phyloP scores from a whole-genome alignment of 1,140 invertebrate species.

The Drosophila lacteicornis region DNA sequence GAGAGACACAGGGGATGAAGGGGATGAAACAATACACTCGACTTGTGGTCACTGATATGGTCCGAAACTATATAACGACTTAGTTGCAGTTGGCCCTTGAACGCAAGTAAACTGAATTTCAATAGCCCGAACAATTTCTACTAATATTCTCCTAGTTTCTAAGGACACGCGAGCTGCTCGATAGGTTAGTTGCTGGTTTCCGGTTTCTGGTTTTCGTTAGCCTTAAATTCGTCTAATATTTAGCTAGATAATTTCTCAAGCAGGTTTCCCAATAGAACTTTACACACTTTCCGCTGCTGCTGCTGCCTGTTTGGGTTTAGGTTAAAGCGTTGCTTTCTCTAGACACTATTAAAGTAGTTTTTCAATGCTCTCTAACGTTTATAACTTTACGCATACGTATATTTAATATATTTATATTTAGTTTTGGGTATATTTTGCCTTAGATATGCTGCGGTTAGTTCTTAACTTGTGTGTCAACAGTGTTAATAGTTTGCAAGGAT shows the following conservation, averaged over 20 bases:
- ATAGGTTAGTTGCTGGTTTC: slow-evolving; percentile 3
- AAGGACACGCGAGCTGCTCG: slow-evolving; percentile 15
- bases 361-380: slow-evolving; percentile 63
- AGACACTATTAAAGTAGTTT: slow-evolving; percentile 66
- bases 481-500: slow-evolving; percentile 71
- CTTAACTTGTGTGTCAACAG: slow-evolving; percentile 68
- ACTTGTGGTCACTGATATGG: slow-evolving; percentile 55
- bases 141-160: slow-evolving; percentile 31
- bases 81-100: slow-evolving; percentile 37
- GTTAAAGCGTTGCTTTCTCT: slow-evolving; percentile 61
- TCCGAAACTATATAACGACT: slow-evolving; percentile 63
- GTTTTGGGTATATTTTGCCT: slow-evolving; percentile 40
- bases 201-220: slow-evolving; percentile 16
- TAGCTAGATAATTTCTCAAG: slow-evolving; percentile 68
- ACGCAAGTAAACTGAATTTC: slow-evolving; percentile 32
- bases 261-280: slow-evolving; percentile 48
- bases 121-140: slow-evolving; percentile 29
- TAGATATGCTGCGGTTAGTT: slow-evolving; percentile 63
- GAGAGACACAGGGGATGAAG: not conserved
- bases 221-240: slow-evolving; percentile 80
- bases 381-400: slow-evolving; percentile 43
- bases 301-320: slow-evolving; percentile 19
- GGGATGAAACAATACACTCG: slow-evolving; percentile 47
- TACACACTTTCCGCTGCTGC: slow-evolving; percentile 30
- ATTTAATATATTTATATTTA: slow-evolving; percentile 33